Base-by-base conservation (phyloP, 2,888 invertebrate species). In the Nysson spinosus region DNA sequence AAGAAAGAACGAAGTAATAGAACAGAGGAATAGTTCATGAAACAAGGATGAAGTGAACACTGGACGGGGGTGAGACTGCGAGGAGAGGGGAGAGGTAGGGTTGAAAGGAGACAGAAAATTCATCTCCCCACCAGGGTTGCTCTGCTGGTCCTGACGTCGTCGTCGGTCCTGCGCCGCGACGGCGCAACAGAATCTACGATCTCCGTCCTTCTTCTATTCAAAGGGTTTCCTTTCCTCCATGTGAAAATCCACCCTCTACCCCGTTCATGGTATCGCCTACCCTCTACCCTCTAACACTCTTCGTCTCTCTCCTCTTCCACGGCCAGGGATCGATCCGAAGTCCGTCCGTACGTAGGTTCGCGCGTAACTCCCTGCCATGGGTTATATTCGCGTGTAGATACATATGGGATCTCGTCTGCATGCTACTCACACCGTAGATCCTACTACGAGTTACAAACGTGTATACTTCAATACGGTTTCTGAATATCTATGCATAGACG, bases 251-350 rank as follows among this genome's bases (percentile, higher is more conserved):
- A 39, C 52, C 52, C n/a, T n/a, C n/a, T n/a, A n/a, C n/a, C 52
- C 50, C 42, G 42, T 46, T 11, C 52, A 19, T 35, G 32, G 57
- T 43, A 28, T 44, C 49, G 32, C 60, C 49, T 39, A 56, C 49
- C 22, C 43, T 46, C 64, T 40, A 30, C 46, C 37, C 37, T 32
- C n/a, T n/a, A n/a, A n/a, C n/a, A n/a, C n/a, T n/a, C 55, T 42
- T 14, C 52, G 24, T 50, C 65, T 28, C 63, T 37, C 61, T 49
- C 49, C 69, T 58, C 63, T 56, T 46, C 69, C 62, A 40, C 57
- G 51, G 64, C 65, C 58, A 34, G 30, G 72, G 69, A 77, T 77
- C 77, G 77, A 77, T 77, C 67, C 73, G 58, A 70, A 61, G 73
- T 77, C 64, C 71, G 71, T 74, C 62, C 43, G 63, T 57, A 49